Evolutionary conservation across 2,113 vertebrate species (phyloP).

Genomic region (Tricholaema leucomelas): DNA sequence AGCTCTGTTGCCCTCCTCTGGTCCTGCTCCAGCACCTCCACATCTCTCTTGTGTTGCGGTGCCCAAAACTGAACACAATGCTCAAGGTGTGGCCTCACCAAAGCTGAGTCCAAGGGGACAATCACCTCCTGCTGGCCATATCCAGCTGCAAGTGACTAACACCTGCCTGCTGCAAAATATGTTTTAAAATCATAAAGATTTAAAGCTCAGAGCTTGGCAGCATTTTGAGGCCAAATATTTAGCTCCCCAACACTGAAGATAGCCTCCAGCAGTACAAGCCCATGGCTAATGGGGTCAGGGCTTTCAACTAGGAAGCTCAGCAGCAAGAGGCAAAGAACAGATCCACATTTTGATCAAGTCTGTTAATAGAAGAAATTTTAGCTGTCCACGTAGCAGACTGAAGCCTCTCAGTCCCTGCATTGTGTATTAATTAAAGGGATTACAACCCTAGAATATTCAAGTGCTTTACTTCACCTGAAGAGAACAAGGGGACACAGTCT

Average conservation of each 20-base stretch:
- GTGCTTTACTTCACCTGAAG: not conserved
- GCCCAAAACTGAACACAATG: no score
- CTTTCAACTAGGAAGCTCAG: not conserved
- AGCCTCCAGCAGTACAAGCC: not conserved
- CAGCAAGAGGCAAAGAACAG: fast-evolving
- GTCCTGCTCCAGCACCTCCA: no score
- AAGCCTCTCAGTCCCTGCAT: not conserved
- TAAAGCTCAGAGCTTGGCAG: not conserved
- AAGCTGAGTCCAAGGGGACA: no score
- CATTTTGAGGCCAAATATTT: not conserved
- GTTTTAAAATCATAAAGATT: not conserved
- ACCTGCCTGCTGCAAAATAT: fast-evolving
- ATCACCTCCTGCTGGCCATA: no score
- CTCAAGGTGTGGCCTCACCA: no score
- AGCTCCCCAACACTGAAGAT: not conserved
- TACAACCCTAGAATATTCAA: not conserved
- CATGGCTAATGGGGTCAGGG: fast-evolving
- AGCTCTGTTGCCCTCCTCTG: no score
- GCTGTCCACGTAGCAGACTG: not conserved
- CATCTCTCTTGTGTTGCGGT: no score
- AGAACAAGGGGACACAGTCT: no score
- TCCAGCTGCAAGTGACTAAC: not conserved
- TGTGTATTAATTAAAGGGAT: not conserved
- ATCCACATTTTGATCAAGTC: fast-evolving
- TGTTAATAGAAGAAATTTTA: no score